Base-by-base conservation (phyloP, 2,797 vertebrate species). In the Linurgus olivaceus region DNA sequence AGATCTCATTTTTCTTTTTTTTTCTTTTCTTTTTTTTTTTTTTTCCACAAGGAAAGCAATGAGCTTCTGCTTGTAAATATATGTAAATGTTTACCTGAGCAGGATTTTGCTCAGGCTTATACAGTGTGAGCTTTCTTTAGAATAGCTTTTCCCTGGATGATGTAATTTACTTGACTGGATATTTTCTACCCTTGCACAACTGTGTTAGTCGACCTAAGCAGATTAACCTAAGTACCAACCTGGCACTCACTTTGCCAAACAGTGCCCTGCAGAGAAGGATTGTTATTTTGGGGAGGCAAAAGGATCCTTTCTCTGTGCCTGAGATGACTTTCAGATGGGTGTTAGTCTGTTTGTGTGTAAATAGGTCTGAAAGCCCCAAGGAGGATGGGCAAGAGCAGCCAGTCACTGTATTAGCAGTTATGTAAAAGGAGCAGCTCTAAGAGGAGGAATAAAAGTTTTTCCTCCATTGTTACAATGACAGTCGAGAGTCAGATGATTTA, bases 81-180 rank as follows among this genome's bases (percentile, higher is more conserved):
- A 86, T 57, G 47, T 28, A 94, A 88, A 89, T 67, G 82, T 84
- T 89, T 47, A 91, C 82, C 78, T 61, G 77, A 74, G 62, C 31
- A 83, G 66, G 86, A 70, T 85, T 94, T 92, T 86, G 73, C 75
- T 86, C 73, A 78, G 92, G 85, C 95, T 97, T 93, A 94, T 87
- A 57, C 92, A 59, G 77, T 5, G 59, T 96, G 90, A 90, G 66
- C 97, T 97, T 97, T 95, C 85, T 96, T 96, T 96, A 93, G 96
- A 92, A 95, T 96, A 96, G 97, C 97, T 98, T 97, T 97, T 97
- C 95, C 86, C 89, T 95, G 95, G 48, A 92, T 97, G 96, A 97
- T 95, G 95, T 97, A 97, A 98, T 97, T 93, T 86, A 90, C 94
- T 97, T 97, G 96, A 92, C 94, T 84, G 66, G 63, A 45, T 95